Percentiles rank a stretch among this genome's conserved stretches.
phyloP scores from a whole-genome alignment of 2,797 vertebrate genomes.

The Siniperca scherzeri region DNA sequence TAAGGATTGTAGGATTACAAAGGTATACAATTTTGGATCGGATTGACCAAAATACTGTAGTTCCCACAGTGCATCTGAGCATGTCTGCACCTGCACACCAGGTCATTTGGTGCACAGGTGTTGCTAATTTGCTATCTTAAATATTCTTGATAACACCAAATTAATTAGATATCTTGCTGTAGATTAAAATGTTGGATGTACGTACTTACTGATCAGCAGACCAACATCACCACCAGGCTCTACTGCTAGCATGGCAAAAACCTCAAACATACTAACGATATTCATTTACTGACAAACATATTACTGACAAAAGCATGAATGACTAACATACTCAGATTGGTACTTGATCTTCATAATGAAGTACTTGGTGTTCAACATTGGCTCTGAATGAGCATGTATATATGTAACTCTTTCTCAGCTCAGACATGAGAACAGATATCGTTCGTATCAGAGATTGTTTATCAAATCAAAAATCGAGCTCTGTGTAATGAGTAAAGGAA shows the following conservation, averaged over 20 bases:
- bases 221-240: not conserved
- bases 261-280: not conserved
- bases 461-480: not conserved
- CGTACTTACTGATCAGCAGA: not conserved
- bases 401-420: not conserved
- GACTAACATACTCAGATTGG: not conserved
- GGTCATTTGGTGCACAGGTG: not conserved
- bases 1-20: not conserved
- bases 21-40: not conserved
- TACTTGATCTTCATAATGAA: not conserved
- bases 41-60: not conserved
- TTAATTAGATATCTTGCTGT: not conserved
- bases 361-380: not conserved
- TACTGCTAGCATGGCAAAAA: not conserved
- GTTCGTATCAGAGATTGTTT: not conserved
- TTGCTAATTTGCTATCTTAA: not conserved
- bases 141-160: not conserved
- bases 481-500: not conserved
- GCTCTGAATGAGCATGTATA: not conserved
- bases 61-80: not conserved
- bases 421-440: not conserved
- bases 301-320: not conserved
- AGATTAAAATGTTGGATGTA: not conserved
- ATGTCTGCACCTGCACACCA: not conserved
- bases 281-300: not conserved